Evolutionary conservation across 2,113 vertebrate species (phyloP).

Genomic region (Campylomormyrus numenius): DNA sequence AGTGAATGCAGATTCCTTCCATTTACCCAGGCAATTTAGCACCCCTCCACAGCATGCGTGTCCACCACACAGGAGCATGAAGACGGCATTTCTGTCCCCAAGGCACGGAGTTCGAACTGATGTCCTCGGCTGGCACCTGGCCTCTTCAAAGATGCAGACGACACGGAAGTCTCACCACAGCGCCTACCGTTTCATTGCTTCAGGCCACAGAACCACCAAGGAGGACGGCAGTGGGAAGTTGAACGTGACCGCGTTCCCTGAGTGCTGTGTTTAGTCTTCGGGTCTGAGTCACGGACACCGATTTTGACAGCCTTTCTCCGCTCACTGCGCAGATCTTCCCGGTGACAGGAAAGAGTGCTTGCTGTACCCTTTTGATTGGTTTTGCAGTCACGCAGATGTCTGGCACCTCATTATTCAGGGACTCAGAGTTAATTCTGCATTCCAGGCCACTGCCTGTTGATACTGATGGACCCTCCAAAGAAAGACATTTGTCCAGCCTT

Average conservation of each 20-base stretch:
- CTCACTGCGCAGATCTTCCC: not conserved
- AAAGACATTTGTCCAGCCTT: not conserved
- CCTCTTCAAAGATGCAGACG: not conserved
- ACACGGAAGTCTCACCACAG: not conserved
- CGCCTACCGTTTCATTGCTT: not conserved
- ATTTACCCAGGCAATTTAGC: not conserved
- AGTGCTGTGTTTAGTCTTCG: not conserved
- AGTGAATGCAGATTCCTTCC: not conserved
- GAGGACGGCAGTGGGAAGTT: no score
- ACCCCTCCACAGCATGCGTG: not conserved
- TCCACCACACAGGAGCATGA: not conserved
- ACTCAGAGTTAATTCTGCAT: not conserved
- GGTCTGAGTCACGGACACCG: not conserved
- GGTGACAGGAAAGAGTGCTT: not conserved
- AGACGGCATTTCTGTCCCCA: not conserved
- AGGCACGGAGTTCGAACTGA: not conserved
- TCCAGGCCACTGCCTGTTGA: not conserved
- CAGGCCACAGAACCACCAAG: not conserved
- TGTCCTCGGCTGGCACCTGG: not conserved
- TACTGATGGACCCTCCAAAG: not conserved
- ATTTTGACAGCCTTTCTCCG: not conserved
- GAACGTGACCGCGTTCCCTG: not conserved
- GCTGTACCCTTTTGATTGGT: not conserved
- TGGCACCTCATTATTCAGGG: not conserved
- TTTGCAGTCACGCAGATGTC: not conserved